These are phyloP conservation scores for Amitus sp. DNA, from an alignment of 2,888 invertebrate genomes.

Conservation along the genomic window DNA sequence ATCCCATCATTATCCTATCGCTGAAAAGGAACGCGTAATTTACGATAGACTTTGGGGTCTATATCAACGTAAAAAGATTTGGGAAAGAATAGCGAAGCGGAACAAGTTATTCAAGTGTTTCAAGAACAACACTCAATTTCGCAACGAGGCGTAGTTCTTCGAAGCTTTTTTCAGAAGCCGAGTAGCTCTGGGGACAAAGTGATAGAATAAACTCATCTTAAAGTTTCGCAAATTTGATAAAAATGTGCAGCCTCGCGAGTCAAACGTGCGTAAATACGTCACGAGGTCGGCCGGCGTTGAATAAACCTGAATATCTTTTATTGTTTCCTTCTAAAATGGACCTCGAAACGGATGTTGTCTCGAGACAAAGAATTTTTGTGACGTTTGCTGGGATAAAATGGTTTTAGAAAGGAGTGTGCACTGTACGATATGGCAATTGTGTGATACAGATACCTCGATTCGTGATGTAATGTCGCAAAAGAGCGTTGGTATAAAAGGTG, in stretches of 20 bases:
- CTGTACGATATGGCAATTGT: conserved; percentile 16
- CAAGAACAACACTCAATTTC: conserved; percentile 3
- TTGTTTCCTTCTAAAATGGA: conserved; percentile 3
- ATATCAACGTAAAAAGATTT: not conserved
- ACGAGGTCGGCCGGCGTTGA: not conserved
- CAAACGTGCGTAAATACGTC: not conserved
- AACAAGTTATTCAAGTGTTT: conserved; percentile 1
- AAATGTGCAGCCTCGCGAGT: conserved; percentile 1
- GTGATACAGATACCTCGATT: conserved; percentile 34
- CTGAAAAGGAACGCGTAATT: not conserved
- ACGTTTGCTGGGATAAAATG: conserved; percentile 41
- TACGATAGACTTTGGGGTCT: not conserved
- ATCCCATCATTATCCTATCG: not conserved
- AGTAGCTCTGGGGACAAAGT: no score
- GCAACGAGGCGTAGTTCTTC: not conserved
- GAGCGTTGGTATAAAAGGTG: conserved; percentile 56
- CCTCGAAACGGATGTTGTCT: conserved; percentile 15
- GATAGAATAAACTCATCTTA: not conserved
- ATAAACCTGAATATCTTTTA: conserved; percentile 20
- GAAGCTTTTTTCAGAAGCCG: not conserved
- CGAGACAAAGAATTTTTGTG: conserved; percentile 48
- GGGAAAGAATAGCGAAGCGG: not conserved
- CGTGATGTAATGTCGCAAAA: conserved; percentile 44
- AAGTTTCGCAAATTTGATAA: conserved; percentile 1
- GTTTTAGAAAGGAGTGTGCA: conserved; percentile 54